Conservation (phyloP, 1,140 invertebrate species). For the Brachionus paranguensis region DNA sequence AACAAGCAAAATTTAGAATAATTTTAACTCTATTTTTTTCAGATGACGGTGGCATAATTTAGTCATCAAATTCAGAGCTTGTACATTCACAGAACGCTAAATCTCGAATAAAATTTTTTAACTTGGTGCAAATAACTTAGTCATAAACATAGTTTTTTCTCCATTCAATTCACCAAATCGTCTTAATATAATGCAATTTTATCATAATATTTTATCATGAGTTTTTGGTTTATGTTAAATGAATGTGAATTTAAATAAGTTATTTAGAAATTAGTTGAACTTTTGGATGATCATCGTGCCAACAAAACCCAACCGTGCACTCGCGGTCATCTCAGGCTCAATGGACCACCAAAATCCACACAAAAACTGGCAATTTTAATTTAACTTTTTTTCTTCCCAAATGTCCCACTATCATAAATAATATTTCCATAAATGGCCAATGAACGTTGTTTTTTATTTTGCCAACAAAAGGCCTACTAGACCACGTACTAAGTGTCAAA, state of each 20-base stretch:
- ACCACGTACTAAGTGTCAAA: neutral
- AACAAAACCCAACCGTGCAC: neutral
- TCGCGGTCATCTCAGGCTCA: neutral
- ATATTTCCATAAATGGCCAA: too few relatives aligned
- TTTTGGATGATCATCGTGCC: neutral
- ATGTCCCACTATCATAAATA: too few relatives aligned
- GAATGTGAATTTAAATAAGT: neutral
- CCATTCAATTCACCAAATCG: neutral
- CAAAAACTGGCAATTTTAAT: too few relatives aligned
- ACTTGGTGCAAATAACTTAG: neutral
- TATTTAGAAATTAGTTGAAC: neutral
- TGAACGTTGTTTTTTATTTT: too few relatives aligned
- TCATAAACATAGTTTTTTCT: neutral
- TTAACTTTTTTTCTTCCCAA: too few relatives aligned
- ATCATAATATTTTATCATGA: neutral
- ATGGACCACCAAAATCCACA: neutral
- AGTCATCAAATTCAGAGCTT: neutral
- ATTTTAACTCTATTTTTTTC: neutral
- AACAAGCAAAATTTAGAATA: neutral
- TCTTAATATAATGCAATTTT: neutral
- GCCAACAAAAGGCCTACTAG: too few relatives aligned
- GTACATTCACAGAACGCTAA: neutral
- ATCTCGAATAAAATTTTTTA: neutral
- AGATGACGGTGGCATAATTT: neutral
- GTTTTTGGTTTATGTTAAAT: slow-evolving; percentile 11